Conservation (phyloP, 2,113 vertebrate species). For the Pangasianodon gigas region DNA sequence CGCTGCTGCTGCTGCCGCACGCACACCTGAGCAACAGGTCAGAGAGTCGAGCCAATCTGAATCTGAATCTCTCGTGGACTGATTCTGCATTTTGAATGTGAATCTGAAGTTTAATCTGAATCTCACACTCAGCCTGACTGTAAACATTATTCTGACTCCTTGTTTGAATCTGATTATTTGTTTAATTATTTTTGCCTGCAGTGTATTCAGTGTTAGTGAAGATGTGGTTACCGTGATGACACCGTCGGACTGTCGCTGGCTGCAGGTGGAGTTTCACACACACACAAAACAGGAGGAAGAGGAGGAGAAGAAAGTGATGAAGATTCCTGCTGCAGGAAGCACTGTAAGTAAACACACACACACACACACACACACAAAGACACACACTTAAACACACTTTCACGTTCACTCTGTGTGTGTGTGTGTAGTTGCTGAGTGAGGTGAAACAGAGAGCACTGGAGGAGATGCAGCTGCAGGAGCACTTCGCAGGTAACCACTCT, state of each 20-base stretch:
- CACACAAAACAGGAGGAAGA: constrained; percentile 35
- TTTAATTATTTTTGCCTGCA: constrained; percentile 35
- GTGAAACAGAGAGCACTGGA: constrained; percentile 85
- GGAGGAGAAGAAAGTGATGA: constrained; percentile 58
- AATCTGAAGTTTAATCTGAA: neutral
- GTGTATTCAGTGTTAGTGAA: constrained; percentile 70
- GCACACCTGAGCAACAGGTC: constrained; percentile 80
- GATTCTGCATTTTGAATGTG: neutral
- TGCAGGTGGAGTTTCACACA: constrained; percentile 83
- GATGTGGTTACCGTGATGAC: constrained; percentile 76
- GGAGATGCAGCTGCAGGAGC: constrained; percentile 79
- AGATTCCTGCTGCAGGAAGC: constrained; percentile 78
- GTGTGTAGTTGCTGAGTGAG: constrained; percentile 80
- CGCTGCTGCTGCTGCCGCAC: constrained; percentile 78
- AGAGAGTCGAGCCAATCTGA: neutral
- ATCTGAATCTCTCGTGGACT: neutral
- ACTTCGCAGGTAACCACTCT: constrained; percentile 71
- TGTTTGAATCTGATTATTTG: neutral
- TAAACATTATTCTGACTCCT: neutral
- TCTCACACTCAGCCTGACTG: neutral
- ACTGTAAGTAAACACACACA: constrained; percentile 73
- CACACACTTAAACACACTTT: neutral
- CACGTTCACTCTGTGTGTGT: constrained; percentile 48
- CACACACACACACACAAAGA: constrained; percentile 1
- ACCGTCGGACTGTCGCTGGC: constrained; percentile 81